A percentile compares a stretch with the other conserved stretches of the same genome.
Conservation (phyloP, 2,797 vertebrate genomes). For the Urosaurus nigricauda region DNA sequence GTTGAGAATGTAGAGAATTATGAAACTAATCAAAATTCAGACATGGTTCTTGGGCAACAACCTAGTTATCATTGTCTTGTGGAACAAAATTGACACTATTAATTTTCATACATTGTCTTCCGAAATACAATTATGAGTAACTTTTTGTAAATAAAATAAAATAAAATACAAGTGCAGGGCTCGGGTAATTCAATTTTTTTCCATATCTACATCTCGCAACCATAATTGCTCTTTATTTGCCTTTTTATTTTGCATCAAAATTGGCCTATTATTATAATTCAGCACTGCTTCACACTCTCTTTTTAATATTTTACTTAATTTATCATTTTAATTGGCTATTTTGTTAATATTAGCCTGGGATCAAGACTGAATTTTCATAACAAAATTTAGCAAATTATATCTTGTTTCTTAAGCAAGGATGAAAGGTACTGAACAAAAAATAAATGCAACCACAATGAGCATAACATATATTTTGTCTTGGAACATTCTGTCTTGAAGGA, state of each 20-base stretch:
- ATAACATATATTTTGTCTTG: background rate
- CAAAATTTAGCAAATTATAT: background rate
- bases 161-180: background rate
- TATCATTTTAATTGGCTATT: background rate
- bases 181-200: slow-evolving; percentile 19
- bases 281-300: slow-evolving; percentile 31
- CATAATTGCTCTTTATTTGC: background rate
- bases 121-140: slow-evolving; percentile 42
- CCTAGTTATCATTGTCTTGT: slow-evolving; percentile 56
- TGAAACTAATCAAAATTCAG: slow-evolving; percentile 43
- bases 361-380: background rate
- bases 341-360: background rate
- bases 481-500: slow-evolving; percentile 7
- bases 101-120: slow-evolving; percentile 51
- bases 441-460: background rate
- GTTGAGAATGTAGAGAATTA: slow-evolving; percentile 49
- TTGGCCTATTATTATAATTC: slow-evolving; percentile 25
- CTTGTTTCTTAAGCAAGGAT: background rate
- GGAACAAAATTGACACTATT: slow-evolving; percentile 63
- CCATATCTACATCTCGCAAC: slow-evolving; percentile 10
- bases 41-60: slow-evolving; percentile 53
- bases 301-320: slow-evolving; percentile 24
- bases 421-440: background rate
- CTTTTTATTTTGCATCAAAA: slow-evolving; percentile 5
- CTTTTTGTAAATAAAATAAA: slow-evolving; percentile 7